Evolutionary conservation across 2,113 vertebrate species (phyloP).

Genomic region (Nyctibius bracteatus): DNA sequence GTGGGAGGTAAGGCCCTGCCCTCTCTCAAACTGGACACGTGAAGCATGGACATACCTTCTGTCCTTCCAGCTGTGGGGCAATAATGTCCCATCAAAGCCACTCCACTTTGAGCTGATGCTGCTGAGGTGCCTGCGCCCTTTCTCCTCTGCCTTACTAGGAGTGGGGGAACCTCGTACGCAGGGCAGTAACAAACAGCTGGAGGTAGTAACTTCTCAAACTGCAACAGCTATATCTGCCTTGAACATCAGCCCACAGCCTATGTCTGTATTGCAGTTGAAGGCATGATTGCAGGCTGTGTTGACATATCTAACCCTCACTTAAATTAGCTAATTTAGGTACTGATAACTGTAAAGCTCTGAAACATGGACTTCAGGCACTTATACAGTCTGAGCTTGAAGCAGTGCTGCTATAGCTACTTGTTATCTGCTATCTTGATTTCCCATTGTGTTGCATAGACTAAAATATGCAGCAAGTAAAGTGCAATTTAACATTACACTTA

Average conservation of each 20-base stretch:
- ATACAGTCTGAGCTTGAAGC: background rate
- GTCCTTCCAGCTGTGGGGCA: background rate
- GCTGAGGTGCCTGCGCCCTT: background rate
- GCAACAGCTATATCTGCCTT: background rate
- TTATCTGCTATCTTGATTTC: background rate
- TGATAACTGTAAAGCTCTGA: background rate
- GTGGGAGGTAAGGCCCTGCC: background rate
- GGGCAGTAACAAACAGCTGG: background rate
- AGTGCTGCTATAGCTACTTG: background rate
- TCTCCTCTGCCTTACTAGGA: background rate
- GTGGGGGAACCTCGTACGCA: accelerated
- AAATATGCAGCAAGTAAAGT: background rate
- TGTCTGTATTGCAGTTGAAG: background rate
- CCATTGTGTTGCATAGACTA: background rate
- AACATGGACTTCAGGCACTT: background rate
- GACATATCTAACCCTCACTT: background rate
- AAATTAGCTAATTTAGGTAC: background rate
- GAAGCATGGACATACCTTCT: accelerated
- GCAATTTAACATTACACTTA: background rate
- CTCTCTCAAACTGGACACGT: background rate
- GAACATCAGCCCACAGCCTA: background rate
- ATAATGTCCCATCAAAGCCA: background rate
- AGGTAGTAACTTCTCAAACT: background rate
- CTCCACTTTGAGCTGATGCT: background rate
- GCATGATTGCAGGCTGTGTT: background rate